These are phyloP conservation scores for Gari tellinella DNA, from an alignment of 2,888 invertebrate species.

Conservation along the genomic window DNA sequence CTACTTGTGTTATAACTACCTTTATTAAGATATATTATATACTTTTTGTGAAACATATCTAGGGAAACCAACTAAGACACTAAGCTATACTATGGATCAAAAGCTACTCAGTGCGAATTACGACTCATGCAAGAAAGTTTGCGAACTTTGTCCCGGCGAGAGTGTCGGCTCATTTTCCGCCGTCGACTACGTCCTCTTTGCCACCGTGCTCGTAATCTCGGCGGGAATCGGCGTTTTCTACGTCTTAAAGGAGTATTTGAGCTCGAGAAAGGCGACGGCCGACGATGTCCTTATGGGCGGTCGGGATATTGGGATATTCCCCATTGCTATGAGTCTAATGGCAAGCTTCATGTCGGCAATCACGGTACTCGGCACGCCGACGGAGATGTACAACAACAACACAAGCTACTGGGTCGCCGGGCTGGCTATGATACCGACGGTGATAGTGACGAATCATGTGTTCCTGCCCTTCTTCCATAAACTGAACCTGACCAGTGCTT, in stretches of 20 bases:
- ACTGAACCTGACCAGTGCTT: conserved; percentile 77
- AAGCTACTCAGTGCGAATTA: too few relatives aligned
- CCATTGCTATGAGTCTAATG: conserved; percentile 94
- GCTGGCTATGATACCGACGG: conserved; percentile 91
- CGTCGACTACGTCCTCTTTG: conserved; percentile 64
- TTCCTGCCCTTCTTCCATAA: conserved; percentile 79
- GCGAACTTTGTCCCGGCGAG: conserved; percentile 66
- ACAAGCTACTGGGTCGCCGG: conserved; percentile 88
- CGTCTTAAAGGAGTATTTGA: conserved; percentile 58
- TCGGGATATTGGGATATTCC: conserved; percentile 85
- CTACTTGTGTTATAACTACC: too few relatives aligned
- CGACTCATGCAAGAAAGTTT: conserved; percentile 64
- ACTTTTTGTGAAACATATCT: too few relatives aligned
- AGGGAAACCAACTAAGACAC: too few relatives aligned
- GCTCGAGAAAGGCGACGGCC: conserved; percentile 58
- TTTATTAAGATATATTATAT: too few relatives aligned
- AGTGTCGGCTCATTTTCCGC: conserved; percentile 61
- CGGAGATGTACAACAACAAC: conserved; percentile 95
- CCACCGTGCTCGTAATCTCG: conserved; percentile 60
- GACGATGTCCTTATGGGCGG: conserved; percentile 70
- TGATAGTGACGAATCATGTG: conserved; percentile 85
- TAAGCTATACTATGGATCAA: too few relatives aligned
- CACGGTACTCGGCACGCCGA: conserved; percentile 94
- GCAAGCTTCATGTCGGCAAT: conserved; percentile 97
- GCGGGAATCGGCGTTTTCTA: conserved; percentile 67